A percentile compares a stretch with the other conserved stretches of the same genome.
phyloP scores from a whole-genome alignment of 2,113 vertebrate genomes.

The Gadus macrocephalus region DNA sequence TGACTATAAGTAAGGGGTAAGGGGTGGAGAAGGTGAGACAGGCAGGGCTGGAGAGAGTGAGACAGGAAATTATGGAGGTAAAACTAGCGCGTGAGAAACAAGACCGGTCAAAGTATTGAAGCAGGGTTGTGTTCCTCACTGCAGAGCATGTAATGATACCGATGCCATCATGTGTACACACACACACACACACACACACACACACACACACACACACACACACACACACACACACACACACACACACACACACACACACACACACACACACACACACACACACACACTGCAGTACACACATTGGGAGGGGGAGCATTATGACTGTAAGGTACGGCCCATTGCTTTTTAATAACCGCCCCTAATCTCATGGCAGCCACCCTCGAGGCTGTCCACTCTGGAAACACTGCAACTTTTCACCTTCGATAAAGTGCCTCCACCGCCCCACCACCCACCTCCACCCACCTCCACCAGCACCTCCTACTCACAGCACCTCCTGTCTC shows the following conservation, averaged over 20 bases:
- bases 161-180: no score
- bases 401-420: slow-evolving; percentile 67
- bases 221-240: slow-evolving; percentile 9
- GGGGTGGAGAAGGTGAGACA: no score
- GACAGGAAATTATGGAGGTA: background rate
- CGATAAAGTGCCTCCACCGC: slow-evolving; percentile 44
- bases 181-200: no score
- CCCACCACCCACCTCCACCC: slow-evolving; percentile 16
- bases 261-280: slow-evolving; percentile 1
- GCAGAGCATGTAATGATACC: no score
- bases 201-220: slow-evolving; percentile 13
- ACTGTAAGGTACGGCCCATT: slow-evolving; percentile 64
- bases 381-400: slow-evolving; percentile 60
- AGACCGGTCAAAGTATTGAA: no score
- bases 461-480: slow-evolving; percentile 16
- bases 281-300: slow-evolving; percentile 4
- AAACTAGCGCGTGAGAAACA: background rate
- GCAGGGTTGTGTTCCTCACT: no score
- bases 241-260: slow-evolving; percentile 17
- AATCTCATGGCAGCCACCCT: slow-evolving; percentile 64
- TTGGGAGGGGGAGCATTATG: slow-evolving; percentile 54
- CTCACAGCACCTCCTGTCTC: no score
- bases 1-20: no score
- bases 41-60: background rate
- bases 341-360: slow-evolving; percentile 71